phyloP scores from a whole-genome alignment of 2,113 vertebrate species.

The Tachysurus fulvidraco region DNA sequence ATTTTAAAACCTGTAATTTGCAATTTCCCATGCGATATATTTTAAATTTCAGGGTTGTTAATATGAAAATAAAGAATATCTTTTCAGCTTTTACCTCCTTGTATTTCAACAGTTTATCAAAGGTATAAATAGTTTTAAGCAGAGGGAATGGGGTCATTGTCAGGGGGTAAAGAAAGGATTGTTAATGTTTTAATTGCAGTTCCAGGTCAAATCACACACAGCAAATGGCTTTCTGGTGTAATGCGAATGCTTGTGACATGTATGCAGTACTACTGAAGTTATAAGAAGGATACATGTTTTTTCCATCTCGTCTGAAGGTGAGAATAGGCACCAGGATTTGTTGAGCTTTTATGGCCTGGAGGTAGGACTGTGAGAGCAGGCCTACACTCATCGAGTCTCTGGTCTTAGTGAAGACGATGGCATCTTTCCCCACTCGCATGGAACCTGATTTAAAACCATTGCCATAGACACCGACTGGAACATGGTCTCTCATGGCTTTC shows the following conservation, averaged over 20 bases:
- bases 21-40: neutral
- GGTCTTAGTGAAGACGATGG: slow-evolving; percentile 89
- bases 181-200: neutral
- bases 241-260: neutral
- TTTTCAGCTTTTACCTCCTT: neutral
- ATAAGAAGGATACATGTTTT: slow-evolving; percentile 68
- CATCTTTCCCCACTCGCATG: slow-evolving; percentile 92
- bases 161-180: neutral
- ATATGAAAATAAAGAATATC: neutral
- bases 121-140: neutral
- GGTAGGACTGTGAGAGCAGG: slow-evolving; percentile 88
- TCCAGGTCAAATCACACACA: neutral
- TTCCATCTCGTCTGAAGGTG: slow-evolving; percentile 60
- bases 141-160: neutral
- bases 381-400: slow-evolving; percentile 80
- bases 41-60: neutral
- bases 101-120: neutral
- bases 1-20: neutral
- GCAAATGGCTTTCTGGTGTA: neutral
- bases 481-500: slow-evolving; percentile 74
- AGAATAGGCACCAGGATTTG: slow-evolving; percentile 88
- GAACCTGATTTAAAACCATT: slow-evolving; percentile 98
- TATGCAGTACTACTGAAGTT: neutral
- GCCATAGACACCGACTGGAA: slow-evolving; percentile 89
- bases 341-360: slow-evolving; percentile 78